Base-by-base conservation (phyloP, 2,888 invertebrate species). In the Plemyria rubiginata region DNA sequence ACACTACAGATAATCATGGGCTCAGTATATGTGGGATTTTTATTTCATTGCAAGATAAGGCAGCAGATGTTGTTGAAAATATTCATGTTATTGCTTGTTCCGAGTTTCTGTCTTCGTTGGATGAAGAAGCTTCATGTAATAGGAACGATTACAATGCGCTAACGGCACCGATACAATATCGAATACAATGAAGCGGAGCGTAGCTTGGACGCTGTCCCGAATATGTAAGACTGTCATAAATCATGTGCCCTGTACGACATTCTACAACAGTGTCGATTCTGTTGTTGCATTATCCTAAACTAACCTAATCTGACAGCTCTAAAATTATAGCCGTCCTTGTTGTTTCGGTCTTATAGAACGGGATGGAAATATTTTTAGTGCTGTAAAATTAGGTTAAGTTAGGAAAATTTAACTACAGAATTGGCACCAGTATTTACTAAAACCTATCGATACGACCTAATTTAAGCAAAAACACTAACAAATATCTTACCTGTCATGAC, bases 401-500 rank as follows among this genome's bases (percentile, higher is more conserved):
- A n/a, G n/a, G n/a, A n/a, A n/a, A n/a, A n/a, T n/a, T n/a, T n/a
- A n/a, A n/a, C n/a, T n/a, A n/a, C n/a, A n/a, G n/a, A n/a, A n/a
- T n/a, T n/a, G n/a, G n/a, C n/a, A n/a, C n/a, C n/a, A 54, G 62
- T 67, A 71, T 68, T 76, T 70, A 75, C 73, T 79, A 75, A 72
- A 74, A 73, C 76, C 79, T 78, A 77, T 75, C 75, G 79, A 81
- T 78, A 86, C 76, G 78, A 78, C 80, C 82, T 82, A 81, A 80
- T 78, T 76, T 70, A 92, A 91, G 92, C 91, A 81, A 80, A 71
- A 81, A 91, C 88, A 91, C 80, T 78, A 87, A 90, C 84, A 80
- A 66, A 84, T 79, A 84, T 71, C 89, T 91, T 91, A 92, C 92
- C 91, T 92, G 85, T 55, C 67, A 83, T 79, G 81, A 82, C 61